Evolutionary conservation across 2,888 invertebrate genomes (phyloP), one percentile per base, ranked within the genome.

Genomic region (Nebria brevicollis): DNA sequence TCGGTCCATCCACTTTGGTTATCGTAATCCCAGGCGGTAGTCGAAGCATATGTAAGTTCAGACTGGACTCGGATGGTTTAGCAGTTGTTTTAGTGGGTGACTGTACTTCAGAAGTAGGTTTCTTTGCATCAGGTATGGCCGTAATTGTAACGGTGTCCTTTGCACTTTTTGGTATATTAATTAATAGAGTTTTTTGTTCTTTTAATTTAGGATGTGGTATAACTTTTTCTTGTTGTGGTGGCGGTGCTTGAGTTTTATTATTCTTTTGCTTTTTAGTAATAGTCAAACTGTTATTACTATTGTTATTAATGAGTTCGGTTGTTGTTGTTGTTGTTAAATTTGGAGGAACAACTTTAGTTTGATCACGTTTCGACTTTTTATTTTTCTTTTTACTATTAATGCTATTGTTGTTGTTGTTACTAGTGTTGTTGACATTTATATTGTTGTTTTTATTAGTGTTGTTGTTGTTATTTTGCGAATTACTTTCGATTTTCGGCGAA

Each of bases 1-100:
- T 85, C 15, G 89, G 89, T 15, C 89, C 89, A 83, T 89, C 89
- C 26, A 90, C 89, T 87, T 90, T 90, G 5, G 90, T 90, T 82
- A 90, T 90, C 20, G 90, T 89, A 73, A 89, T 89, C 70, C 87
- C 89, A 25, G 88, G 89, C 54, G 89, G 89, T 79, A 89, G 83
- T 81, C 87, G 87, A 73, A 89, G 84, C 84, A 88, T 87, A 20
- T 88, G 88, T 68, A 88, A 85, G 82, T 87, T 86, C 72, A 88
- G 78, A 81, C 65, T 8, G 20, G 74, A 15, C 15, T 85, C 85
- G 54, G 77, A 81, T 73, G 81, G 82, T 75, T 84, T 84, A 8
- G 75, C 34, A 5, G 34, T 20, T 25, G 26, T 20, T 70, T 72
- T 84, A 7, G 54, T 87, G 20, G 88, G 88, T 70, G 88, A 86